Base-by-base conservation (phyloP, 2,113 vertebrate genomes). In the Otolemur garnettii region DNA sequence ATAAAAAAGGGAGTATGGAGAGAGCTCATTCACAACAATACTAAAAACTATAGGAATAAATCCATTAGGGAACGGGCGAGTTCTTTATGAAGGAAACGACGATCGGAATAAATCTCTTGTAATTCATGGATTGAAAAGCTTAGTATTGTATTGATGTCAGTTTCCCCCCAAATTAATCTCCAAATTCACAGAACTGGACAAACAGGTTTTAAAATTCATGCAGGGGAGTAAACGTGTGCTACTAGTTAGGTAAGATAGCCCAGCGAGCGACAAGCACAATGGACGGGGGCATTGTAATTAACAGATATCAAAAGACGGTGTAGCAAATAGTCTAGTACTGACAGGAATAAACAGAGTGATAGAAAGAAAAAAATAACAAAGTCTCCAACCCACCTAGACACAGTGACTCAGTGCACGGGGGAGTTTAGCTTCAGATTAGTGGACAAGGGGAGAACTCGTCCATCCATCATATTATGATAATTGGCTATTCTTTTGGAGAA, bases 131-230 rank as follows among this genome's bases (percentile, higher is more conserved):
- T 2, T 53, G 84, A 96, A 96, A 66, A 72, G 68, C 71, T 80
- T 74, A 45, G 78, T 7, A 50, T 22, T 91, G 50, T 22, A 77
- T 0, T 53, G 69, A 86, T 66, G 87, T 83, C 53, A 66, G 11
- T 59, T 83, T 91, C 7, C 35, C 74, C 62, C 35, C 45, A 71
- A 92, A 72, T 53, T 81, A 83, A 80, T 66, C 75, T 87, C 53
- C 72, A 91, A 66, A 92, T 87, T 81, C 93, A 93, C 28, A 55
- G 77, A 80, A 88, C 50, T 83, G 77, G 93, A 90, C 55, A 77
- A 82, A 79, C 35, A 42, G 53, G 35, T 74, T 92, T 83, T 79
- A 75, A 92, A 93, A 91, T 69, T 78, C 89, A 62, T 22, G 33
- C 42, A 64, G 89, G 93, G 95, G 82, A 91, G 68, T 87, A 66